Evolutionary conservation across 2,888 invertebrate species (phyloP).

Genomic region (Zele albiditarsus): DNA sequence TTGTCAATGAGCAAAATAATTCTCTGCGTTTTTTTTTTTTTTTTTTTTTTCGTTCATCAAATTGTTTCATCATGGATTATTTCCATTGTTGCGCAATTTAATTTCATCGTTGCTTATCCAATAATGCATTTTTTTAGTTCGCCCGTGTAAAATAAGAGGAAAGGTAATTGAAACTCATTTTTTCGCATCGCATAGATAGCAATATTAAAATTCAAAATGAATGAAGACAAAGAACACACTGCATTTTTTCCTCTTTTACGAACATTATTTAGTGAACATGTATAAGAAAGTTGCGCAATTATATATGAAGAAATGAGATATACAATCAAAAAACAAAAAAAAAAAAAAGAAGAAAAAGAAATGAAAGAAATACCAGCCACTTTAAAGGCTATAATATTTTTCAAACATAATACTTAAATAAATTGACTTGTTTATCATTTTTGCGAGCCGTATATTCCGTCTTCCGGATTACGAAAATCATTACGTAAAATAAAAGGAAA

Average conservation of each 20-base stretch:
- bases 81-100: not conserved
- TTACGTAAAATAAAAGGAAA: constrained; percentile 4
- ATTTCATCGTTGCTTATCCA: not conserved
- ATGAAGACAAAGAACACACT: not conserved
- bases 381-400: constrained; percentile 28
- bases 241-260: not conserved
- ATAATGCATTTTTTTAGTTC: not conserved
- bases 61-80: not conserved
- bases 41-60: no score
- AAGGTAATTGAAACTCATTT: not conserved
- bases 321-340: constrained; percentile 9
- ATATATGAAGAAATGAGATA: constrained; percentile 11
- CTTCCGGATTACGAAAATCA: constrained; percentile 30
- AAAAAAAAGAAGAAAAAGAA: constrained; percentile 4
- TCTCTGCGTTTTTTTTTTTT: not conserved
- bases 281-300: constrained; percentile 23
- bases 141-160: not conserved
- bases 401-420: constrained; percentile 8
- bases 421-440: constrained; percentile 11
- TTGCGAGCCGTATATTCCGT: constrained; percentile 17
- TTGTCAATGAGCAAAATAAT: not conserved
- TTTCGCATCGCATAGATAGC: not conserved
- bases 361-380: not conserved
- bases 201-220: not conserved
- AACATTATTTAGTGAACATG: not conserved